Percentiles rank a stretch among this genome's conserved stretches.
Evolutionary conservation across 2,797 vertebrate species (phyloP).

Genomic region (Clamator glandarius): DNA sequence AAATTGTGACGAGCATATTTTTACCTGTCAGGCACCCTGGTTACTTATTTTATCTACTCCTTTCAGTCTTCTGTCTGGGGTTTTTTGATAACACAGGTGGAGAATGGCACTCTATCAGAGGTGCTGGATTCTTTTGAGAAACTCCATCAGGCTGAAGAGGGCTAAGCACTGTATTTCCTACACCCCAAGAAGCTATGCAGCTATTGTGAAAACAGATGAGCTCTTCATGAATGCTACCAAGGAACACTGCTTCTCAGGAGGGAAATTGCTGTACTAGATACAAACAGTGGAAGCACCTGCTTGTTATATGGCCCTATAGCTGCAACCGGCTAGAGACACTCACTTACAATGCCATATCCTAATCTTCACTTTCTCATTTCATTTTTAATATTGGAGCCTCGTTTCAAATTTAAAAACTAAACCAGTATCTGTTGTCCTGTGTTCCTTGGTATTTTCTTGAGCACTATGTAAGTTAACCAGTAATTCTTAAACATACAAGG

Average conservation of each 20-base stretch:
- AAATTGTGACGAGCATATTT: neutral
- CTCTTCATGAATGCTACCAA: neutral
- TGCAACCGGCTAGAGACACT: neutral
- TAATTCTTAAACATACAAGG: neutral
- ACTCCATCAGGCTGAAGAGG: neutral
- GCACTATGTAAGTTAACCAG: neutral
- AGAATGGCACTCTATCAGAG: neutral
- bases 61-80: neutral
- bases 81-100: neutral
- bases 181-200: rapidly evolving
- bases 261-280: neutral
- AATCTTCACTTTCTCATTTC: neutral
- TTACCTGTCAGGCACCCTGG: neutral
- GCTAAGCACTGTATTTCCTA: neutral
- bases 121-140: neutral
- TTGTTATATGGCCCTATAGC: neutral
- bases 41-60: neutral
- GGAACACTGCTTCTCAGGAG: neutral
- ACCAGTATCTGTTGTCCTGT: neutral
- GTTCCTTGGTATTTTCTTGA: neutral
- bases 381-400: neutral
- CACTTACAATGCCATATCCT: neutral
- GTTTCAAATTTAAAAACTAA: neutral
- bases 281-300: neutral
- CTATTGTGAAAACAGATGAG: neutral